A percentile compares a stretch with the other conserved stretches of the same genome.
These are phyloP conservation scores for Psittacara wagleri DNA, from an alignment of 2,113 vertebrate genomes.

Conservation along the genomic window DNA sequence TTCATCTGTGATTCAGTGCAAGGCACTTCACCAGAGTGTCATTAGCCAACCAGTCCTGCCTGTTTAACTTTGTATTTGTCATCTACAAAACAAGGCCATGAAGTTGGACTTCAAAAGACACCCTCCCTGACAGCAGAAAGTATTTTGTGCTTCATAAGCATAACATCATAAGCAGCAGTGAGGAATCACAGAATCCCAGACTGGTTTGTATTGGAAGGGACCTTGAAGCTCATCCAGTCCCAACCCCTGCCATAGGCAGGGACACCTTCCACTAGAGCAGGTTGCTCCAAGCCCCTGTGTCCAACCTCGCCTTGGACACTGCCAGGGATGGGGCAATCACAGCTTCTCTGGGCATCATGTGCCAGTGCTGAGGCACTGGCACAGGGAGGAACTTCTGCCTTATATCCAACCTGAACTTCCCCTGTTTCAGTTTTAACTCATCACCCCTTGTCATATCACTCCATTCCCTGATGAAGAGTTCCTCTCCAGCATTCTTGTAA, in stretches of 20 bases:
- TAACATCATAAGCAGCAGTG: neutral
- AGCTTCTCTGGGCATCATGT: neutral
- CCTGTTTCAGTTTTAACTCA: neutral
- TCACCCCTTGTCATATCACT: neutral
- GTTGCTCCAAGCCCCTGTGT: neutral
- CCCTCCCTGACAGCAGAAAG: neutral
- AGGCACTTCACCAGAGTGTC: neutral
- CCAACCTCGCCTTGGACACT: neutral
- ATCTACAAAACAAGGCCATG: neutral
- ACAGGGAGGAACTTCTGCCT: neutral
- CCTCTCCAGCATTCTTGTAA: neutral
- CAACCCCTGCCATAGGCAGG: neutral
- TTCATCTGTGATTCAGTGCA: neutral
- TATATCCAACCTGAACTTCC: neutral
- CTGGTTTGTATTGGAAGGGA: neutral
- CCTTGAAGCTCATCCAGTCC: neutral
- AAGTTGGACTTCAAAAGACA: neutral
- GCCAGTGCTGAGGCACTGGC: neutral
- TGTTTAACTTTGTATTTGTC: neutral
- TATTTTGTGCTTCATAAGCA: neutral
- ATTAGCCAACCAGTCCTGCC: neutral
- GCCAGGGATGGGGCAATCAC: neutral
- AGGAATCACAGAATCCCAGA: neutral
- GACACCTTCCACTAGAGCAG: neutral
- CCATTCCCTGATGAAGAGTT: neutral